These are phyloP conservation scores for Fringilla coelebs DNA, from an alignment of 2,797 vertebrate genomes.

Conservation along the genomic window DNA sequence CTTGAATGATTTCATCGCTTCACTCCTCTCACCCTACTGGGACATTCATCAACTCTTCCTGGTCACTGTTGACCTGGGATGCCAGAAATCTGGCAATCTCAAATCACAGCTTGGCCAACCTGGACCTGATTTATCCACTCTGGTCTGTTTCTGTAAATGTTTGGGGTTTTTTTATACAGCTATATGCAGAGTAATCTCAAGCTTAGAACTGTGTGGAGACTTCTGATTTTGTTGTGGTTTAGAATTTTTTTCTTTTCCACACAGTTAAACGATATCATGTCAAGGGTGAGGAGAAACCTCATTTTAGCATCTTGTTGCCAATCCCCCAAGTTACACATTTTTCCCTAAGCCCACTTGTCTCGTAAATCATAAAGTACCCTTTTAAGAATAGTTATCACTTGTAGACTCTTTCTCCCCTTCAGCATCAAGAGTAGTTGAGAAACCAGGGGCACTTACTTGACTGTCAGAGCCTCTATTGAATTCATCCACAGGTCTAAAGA, in stretches of 20 bases:
- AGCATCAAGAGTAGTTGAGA: neutral
- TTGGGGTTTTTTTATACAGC: neutral
- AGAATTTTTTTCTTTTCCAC: neutral
- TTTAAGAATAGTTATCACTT: neutral
- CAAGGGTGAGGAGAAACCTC: neutral
- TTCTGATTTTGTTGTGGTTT: neutral
- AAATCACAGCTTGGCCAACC: neutral
- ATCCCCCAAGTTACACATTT: neutral
- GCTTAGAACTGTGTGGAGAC: neutral
- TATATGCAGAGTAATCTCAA: neutral
- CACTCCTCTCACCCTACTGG: neutral
- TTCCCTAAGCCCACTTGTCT: neutral
- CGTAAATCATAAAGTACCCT: neutral
- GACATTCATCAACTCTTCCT: slow-evolving; percentile 26
- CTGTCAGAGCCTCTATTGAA: neutral
- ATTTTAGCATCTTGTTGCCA: neutral
- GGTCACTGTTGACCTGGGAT: slow-evolving; percentile 11
- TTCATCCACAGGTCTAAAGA: slow-evolving; percentile 48
- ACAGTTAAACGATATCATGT: neutral
- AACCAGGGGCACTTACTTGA: neutral
- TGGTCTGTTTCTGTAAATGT: neutral
- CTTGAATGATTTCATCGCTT: slow-evolving; percentile 55
- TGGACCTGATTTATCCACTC: neutral
- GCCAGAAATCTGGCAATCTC: slow-evolving; percentile 3
- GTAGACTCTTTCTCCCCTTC: neutral